A percentile compares a stretch with the other conserved stretches of the same genome.
Conservation (phyloP, 2,113 vertebrate genomes). For the Isichthys henryi region DNA sequence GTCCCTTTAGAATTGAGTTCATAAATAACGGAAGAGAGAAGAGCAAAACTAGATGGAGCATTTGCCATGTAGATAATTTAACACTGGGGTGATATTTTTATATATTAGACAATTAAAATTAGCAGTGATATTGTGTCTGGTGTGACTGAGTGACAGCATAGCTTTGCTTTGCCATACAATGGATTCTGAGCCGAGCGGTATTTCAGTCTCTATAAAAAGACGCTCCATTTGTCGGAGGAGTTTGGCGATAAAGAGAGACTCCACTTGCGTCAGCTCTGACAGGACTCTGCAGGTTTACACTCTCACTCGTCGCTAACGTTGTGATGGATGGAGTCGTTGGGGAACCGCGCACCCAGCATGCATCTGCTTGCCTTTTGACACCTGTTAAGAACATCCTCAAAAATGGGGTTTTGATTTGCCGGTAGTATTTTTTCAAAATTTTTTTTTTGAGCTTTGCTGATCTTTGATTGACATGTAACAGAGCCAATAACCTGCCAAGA, state of each 20-base stretch:
- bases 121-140: neutral
- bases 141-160: neutral
- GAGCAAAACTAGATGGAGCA: neutral
- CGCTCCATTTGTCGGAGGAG: neutral
- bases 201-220: neutral
- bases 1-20: neutral
- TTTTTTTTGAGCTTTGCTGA: neutral
- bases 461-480: neutral
- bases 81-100: neutral
- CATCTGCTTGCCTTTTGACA: neutral
- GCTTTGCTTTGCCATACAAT: neutral
- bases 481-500: neutral
- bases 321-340: neutral
- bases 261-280: neutral
- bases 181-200: neutral
- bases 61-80: neutral
- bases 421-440: neutral
- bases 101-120: conserved; percentile 9
- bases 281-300: neutral
- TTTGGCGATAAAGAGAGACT: neutral
- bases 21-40: neutral
- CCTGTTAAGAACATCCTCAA: neutral
- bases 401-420: neutral
- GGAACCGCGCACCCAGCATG: neutral
- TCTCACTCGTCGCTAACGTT: neutral